A percentile compares a stretch with the other conserved stretches of the same genome.
Conservation (phyloP, 2,797 vertebrate genomes). For the Sebastes itinus region DNA sequence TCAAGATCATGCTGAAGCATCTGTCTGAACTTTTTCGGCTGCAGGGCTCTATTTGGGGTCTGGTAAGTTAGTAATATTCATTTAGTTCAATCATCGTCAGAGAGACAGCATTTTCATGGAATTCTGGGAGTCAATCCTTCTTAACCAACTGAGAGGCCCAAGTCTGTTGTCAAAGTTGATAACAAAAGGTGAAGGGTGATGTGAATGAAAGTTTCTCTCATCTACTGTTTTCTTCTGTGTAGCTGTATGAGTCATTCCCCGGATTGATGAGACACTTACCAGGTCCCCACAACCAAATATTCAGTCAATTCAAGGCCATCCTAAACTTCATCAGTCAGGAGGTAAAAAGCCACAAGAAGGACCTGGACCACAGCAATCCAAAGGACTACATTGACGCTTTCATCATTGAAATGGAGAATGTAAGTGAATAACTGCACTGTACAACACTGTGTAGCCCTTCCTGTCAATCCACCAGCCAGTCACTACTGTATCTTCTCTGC, state of each 20-base stretch:
- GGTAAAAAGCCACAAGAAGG: background rate
- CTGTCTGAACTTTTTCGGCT: slow-evolving; percentile 47
- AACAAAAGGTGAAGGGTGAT: no score
- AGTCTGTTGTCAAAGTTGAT: no score
- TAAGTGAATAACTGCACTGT: slow-evolving; percentile 23
- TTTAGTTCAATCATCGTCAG: background rate
- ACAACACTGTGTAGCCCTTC: background rate
- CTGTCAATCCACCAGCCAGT: background rate
- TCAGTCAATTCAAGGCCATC: no score
- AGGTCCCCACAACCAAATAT: no score
- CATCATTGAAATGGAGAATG: slow-evolving; percentile 81
- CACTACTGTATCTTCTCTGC: background rate
- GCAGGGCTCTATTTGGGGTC: slow-evolving; percentile 64
- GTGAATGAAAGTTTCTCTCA: background rate
- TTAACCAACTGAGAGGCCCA: no score
- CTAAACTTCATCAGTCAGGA: no score
- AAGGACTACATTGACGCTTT: slow-evolving; percentile 83
- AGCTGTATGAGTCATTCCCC: no score
- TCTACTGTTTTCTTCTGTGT: no score
- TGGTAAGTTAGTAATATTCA: slow-evolving; percentile 39
- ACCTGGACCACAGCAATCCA: slow-evolving; percentile 72
- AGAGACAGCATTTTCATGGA: no score
- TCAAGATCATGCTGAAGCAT: slow-evolving; percentile 63
- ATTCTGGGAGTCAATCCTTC: no score
- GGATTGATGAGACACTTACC: no score